A percentile compares a stretch with the other conserved stretches of the same genome.
phyloP scores from a whole-genome alignment of 1,140 invertebrate species.

The Augochlora pura region DNA sequence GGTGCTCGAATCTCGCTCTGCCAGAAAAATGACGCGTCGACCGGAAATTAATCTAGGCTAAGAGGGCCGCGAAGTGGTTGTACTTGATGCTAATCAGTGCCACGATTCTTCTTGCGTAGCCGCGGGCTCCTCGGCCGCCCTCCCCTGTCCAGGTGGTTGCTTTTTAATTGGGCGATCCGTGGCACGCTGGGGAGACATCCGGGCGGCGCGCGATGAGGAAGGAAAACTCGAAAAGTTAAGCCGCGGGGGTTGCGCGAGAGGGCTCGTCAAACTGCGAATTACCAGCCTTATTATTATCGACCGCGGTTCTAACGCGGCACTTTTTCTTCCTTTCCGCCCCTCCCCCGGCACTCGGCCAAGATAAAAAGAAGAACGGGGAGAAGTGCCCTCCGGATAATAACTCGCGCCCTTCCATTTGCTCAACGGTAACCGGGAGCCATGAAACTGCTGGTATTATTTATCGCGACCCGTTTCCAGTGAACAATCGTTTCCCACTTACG shows the following conservation, averaged over 20 bases:
- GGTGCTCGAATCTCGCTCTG: background rate
- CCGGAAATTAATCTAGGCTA: conserved; percentile 6
- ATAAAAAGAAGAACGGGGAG: conserved; percentile 50
- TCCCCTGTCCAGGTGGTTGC: conserved; percentile 65
- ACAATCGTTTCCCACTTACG: conserved; percentile 24
- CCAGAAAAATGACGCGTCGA: background rate
- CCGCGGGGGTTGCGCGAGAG: conserved; percentile 63
- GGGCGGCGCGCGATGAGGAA: conserved; percentile 64
- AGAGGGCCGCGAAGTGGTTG: background rate
- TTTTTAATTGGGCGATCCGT: conserved; percentile 75
- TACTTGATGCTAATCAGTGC: conserved; percentile 53
- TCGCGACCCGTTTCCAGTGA: conserved; percentile 13
- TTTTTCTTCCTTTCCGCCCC: conserved; percentile 58
- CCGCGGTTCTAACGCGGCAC: conserved; percentile 68
- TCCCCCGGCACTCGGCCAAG: background rate
- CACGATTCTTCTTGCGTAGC: conserved; percentile 45
- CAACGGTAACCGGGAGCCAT: background rate
- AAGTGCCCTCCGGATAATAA: conserved; percentile 66
- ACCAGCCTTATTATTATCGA: conserved; percentile 78
- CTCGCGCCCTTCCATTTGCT: conserved; percentile 65
- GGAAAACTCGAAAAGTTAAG: conserved; percentile 69
- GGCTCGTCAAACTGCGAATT: conserved; percentile 79
- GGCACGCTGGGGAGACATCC: conserved; percentile 72
- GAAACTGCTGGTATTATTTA: conserved; percentile 39
- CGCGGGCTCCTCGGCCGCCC: conserved; percentile 25